Evolutionary conservation across 2,113 vertebrate genomes (phyloP).

Genomic region (Pedetes capensis): DNA sequence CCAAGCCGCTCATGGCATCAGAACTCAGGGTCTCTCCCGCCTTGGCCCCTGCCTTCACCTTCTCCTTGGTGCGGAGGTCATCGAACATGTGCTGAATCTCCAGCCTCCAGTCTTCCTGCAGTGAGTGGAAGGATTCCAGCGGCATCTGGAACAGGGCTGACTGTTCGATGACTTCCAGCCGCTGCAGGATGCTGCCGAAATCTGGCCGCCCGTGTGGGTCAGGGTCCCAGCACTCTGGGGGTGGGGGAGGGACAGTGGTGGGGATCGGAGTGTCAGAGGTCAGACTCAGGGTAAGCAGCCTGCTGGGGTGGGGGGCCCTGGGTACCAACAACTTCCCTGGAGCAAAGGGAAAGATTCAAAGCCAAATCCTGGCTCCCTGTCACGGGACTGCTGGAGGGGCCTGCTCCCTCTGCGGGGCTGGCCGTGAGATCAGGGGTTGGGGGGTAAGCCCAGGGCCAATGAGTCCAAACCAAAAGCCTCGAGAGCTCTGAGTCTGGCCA

Average conservation of each 20-base stretch:
- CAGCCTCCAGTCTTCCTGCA: slow-evolving; percentile 94
- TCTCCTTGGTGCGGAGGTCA: slow-evolving; percentile 93
- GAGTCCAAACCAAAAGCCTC: not conserved
- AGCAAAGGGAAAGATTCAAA: not conserved
- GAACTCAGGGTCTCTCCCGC: not conserved
- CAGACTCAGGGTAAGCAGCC: not conserved
- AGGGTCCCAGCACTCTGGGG: slow-evolving; percentile 91
- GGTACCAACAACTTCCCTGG: not conserved
- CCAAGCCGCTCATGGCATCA: not conserved
- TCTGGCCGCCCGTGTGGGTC: slow-evolving; percentile 89
- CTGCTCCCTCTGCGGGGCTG: not conserved
- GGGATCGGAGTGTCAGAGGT: not conserved
- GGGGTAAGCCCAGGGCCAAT: not conserved
- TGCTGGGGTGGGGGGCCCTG: not conserved
- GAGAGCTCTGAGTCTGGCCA: slow-evolving; percentile 72
- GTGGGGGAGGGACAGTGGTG: not conserved
- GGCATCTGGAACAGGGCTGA: slow-evolving; percentile 95
- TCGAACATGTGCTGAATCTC: slow-evolving; percentile 96
- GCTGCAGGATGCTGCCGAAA: slow-evolving; percentile 87
- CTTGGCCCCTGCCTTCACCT: slow-evolving; percentile 79
- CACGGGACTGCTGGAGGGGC: not conserved
- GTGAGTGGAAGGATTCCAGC: slow-evolving; percentile 92
- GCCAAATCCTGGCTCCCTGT: not conserved
- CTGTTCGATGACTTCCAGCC: slow-evolving; percentile 89
- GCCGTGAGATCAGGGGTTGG: no score